phyloP scores from a whole-genome alignment of 1,140 invertebrate genomes.

The Adoxophyes honmai region DNA sequence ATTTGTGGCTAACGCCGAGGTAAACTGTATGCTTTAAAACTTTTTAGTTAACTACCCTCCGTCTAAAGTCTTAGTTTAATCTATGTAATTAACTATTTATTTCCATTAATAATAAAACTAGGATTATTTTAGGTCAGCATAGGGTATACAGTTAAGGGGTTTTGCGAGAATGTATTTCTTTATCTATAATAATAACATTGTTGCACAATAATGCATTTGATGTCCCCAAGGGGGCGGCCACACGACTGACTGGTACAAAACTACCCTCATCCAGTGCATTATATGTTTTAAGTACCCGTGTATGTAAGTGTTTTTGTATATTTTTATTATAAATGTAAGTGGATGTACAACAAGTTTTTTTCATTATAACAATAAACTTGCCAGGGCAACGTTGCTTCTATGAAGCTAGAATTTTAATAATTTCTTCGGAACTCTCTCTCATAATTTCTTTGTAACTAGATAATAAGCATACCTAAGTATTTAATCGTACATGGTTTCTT shows the following conservation, averaged over 20 bases:
- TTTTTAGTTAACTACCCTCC: slow-evolving; percentile 53
- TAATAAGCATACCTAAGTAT: slow-evolving; percentile 53
- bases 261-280: slow-evolving; percentile 65
- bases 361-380: slow-evolving; percentile 45
- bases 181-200: slow-evolving; percentile 41
- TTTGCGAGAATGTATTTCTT: slow-evolving; percentile 46
- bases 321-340: slow-evolving; percentile 48
- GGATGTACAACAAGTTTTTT: slow-evolving; percentile 52
- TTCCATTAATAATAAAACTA: slow-evolving; percentile 37
- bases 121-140: slow-evolving; percentile 29
- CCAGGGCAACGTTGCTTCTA: slow-evolving; percentile 63
- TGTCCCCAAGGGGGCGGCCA: slow-evolving; percentile 35
- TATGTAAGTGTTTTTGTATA: slow-evolving; percentile 65
- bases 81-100: slow-evolving; percentile 52
- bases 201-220: slow-evolving; percentile 69
- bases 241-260: slow-evolving; percentile 67
- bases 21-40: slow-evolving; percentile 10
- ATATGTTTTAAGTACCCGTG: slow-evolving; percentile 55
- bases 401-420: slow-evolving; percentile 57
- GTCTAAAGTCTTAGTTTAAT: slow-evolving; percentile 38
- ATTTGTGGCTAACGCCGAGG: too few relatives aligned
- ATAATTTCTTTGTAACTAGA: slow-evolving; percentile 36
- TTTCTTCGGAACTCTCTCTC: slow-evolving; percentile 27
- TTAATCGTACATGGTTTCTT: slow-evolving; percentile 46
- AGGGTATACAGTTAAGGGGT: slow-evolving; percentile 38